Evolutionary conservation across 2,797 vertebrate species (phyloP).

Genomic region (Kryptopterus vitreolus): DNA sequence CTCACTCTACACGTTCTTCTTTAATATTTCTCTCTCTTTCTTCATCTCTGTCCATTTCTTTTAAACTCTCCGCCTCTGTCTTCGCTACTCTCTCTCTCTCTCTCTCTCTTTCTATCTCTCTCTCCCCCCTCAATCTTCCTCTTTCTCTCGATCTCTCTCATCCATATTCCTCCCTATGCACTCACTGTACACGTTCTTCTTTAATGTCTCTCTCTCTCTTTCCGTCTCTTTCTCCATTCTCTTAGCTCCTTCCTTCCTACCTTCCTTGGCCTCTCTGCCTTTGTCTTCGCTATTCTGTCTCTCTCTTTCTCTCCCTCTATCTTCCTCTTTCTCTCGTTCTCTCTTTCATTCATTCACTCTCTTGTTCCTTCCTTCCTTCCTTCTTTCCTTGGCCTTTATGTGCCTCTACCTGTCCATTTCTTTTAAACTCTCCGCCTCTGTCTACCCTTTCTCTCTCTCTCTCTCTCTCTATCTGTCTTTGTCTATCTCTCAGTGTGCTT

Average conservation of each 20-base stretch:
- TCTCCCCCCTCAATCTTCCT: background rate
- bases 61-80: background rate
- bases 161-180: too few relatives aligned
- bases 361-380: too few relatives aligned
- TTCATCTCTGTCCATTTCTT: background rate
- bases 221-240: background rate
- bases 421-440: background rate
- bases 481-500: background rate
- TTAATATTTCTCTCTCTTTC: background rate
- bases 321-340: too few relatives aligned
- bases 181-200: background rate
- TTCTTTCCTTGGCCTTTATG: too few relatives aligned
- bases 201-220: background rate
- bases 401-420: background rate
- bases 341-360: too few relatives aligned
- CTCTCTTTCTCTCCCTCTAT: too few relatives aligned
- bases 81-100: background rate
- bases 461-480: background rate
- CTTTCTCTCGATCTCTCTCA: background rate
- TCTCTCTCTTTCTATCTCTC: too few relatives aligned
- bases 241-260: too few relatives aligned
- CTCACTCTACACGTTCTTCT: background rate
- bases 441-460: background rate
- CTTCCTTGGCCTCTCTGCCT: conserved; percentile 27
- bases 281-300: background rate